phyloP scores from a whole-genome alignment of 2,888 invertebrate species.

The Trachelus troglodyta region DNA sequence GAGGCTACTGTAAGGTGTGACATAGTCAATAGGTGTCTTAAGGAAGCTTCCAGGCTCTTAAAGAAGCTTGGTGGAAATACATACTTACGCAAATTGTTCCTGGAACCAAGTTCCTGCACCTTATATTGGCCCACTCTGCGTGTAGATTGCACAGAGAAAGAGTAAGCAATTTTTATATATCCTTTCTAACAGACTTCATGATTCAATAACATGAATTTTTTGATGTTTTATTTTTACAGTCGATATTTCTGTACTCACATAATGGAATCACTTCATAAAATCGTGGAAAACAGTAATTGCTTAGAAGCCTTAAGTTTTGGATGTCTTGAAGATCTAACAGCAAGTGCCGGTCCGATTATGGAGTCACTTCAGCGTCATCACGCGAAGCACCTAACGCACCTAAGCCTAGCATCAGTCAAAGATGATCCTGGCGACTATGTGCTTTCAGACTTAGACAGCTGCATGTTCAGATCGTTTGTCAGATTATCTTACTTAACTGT shows the following conservation, averaged over 20 bases:
- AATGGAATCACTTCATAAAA: conserved; percentile 60
- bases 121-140: conserved; percentile 46
- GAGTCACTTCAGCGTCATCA: conserved; percentile 66
- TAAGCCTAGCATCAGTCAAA: conserved; percentile 80
- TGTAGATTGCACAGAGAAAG: conserved; percentile 26
- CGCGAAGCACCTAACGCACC: conserved; percentile 70
- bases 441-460: conserved; percentile 69
- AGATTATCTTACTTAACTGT: conserved; percentile 66
- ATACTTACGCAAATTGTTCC: conserved; percentile 58
- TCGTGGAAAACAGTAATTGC: conserved; percentile 65
- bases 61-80: conserved; percentile 59
- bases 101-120: conserved; percentile 59
- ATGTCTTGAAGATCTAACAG: conserved; percentile 69
- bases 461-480: conserved; percentile 71
- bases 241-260: conserved; percentile 36
- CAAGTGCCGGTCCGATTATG: conserved; percentile 64
- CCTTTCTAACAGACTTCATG: neutral
- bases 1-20: conserved; percentile 65
- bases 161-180: conserved; percentile 23
- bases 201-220: neutral
- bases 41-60: conserved; percentile 55
- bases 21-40: conserved; percentile 52
- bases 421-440: conserved; percentile 78
- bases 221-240: conserved; percentile 29
- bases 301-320: conserved; percentile 69